These are phyloP conservation scores for Callithrix jacchus DNA, from an alignment of 2,113 vertebrate species.

Conservation along the genomic window DNA sequence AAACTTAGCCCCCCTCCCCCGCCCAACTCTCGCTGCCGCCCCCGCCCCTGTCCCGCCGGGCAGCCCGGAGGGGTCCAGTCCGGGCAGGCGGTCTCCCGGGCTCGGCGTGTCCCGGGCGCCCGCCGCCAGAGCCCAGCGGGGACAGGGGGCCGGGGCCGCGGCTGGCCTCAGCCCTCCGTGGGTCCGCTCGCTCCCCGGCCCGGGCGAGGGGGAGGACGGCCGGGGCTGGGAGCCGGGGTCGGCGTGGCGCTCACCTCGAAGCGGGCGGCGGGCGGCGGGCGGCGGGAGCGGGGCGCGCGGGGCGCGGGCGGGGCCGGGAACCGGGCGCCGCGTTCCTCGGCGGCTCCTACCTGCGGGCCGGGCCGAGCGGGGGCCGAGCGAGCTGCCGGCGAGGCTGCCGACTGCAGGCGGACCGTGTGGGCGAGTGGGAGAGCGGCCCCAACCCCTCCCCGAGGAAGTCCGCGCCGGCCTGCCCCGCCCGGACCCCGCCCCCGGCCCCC, in stretches of 20 bases:
- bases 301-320: background rate
- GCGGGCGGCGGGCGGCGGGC: conserved; percentile 35
- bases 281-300: background rate
- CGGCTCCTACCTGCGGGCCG: conserved; percentile 64
- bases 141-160: background rate
- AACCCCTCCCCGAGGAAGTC: conserved; percentile 71
- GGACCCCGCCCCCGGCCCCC: conserved; percentile 3
- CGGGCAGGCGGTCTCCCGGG: background rate
- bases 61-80: background rate
- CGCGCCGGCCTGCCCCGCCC: conserved; percentile 66
- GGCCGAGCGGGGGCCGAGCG: background rate
- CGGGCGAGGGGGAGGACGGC: background rate
- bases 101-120: background rate
- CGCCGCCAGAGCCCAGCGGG: no score
- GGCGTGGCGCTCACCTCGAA: conserved; percentile 63
- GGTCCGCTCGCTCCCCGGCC: background rate
- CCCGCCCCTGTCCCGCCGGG: background rate
- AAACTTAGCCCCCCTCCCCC: conserved; percentile 56
- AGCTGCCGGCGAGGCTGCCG: background rate
- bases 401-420: conserved; percentile 38
- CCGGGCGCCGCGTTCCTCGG: background rate
- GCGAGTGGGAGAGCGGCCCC: conserved; percentile 68
- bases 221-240: background rate
- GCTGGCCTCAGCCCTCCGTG: background rate
- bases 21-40: background rate